Base-by-base conservation (phyloP, 2,888 invertebrate species). In the Cremastinae sp. region DNA sequence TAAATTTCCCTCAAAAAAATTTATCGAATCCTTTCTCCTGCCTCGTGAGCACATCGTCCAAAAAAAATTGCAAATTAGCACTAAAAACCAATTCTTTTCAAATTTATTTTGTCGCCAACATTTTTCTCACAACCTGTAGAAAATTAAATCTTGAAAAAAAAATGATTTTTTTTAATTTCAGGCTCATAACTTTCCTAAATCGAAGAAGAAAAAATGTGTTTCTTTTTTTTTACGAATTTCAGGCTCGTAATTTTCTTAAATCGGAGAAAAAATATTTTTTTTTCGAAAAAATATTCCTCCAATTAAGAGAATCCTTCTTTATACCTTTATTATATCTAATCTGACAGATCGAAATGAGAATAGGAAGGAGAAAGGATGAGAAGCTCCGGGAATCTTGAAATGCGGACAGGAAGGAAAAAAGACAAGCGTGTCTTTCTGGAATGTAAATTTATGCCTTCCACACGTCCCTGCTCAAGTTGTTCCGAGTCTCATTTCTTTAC, bases 381-480 rank as follows among this genome's bases (percentile, higher is more conserved):
- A 20, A 10, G 18, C 22, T 47, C 10, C 36, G 14, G 47, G 54
- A 54, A 70, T 62, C 36, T 22, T 54, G 38, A 62, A 70, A 20
- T 47, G 43, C 7, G 38, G 10, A n/a, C 7, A 49, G 34, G 20
- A 41, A 53, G n/a, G 38, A 36, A 47, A 49, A 56, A 34, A 61
- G 41, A 38, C 54, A 54, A 66, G 5, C 22, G 68, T 7, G 20
- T 43, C 62, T 74, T 69, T 66, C 20, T 49, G 69, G 65, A 79
- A 79, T 79, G 79, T 76, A 74, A 78, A 79, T 75, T 78, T 76
- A 76, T 74, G 59, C 74, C 61, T 61, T 49, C 28, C 22, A 72
- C 70, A 41, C 45, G 49, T 65, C 28, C 45, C 61, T 69, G 72
- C 75, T 47, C 66, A 68, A 68, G 70, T 43, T 64, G 75, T 73